phyloP scores from a whole-genome alignment of 2,888 invertebrate species.

The Dasypogon diadema region DNA sequence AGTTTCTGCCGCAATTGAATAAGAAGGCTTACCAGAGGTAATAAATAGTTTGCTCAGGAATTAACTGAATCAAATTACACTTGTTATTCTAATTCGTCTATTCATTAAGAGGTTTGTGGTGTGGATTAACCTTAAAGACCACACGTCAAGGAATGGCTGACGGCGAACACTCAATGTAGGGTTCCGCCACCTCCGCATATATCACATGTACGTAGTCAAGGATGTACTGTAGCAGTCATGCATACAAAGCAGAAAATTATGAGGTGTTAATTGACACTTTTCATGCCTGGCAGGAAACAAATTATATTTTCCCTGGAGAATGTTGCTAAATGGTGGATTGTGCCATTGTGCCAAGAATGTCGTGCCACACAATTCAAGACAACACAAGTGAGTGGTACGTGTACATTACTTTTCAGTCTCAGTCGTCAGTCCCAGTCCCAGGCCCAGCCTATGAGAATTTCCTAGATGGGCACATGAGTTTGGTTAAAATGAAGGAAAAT shows the following conservation, averaged over 20 bases:
- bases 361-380: slow-evolving; percentile 36
- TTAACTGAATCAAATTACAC: slow-evolving; percentile 54
- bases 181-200: not conserved
- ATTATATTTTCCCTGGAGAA: slow-evolving; percentile 54
- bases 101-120: slow-evolving; percentile 47
- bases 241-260: slow-evolving; percentile 56
- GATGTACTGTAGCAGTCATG: slow-evolving; percentile 39
- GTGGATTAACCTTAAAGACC: slow-evolving; percentile 26
- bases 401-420: slow-evolving; percentile 15
- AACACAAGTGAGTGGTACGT: slow-evolving; percentile 22
- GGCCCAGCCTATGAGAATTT: not conserved
- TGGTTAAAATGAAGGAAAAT: slow-evolving; percentile 20
- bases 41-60: slow-evolving; percentile 50
- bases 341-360: slow-evolving; percentile 41
- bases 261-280: slow-evolving; percentile 57
- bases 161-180: not conserved
- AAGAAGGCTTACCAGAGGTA: slow-evolving; percentile 19
- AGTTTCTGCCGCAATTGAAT: not conserved
- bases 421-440: not conserved
- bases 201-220: not conserved
- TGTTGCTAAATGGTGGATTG: slow-evolving; percentile 52
- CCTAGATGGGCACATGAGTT: not conserved
- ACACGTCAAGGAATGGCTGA: slow-evolving; percentile 13
- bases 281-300: slow-evolving; percentile 56
- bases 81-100: slow-evolving; percentile 54